Conservation (phyloP, 2,888 invertebrate species). For the Ormyrus rosae region DNA sequence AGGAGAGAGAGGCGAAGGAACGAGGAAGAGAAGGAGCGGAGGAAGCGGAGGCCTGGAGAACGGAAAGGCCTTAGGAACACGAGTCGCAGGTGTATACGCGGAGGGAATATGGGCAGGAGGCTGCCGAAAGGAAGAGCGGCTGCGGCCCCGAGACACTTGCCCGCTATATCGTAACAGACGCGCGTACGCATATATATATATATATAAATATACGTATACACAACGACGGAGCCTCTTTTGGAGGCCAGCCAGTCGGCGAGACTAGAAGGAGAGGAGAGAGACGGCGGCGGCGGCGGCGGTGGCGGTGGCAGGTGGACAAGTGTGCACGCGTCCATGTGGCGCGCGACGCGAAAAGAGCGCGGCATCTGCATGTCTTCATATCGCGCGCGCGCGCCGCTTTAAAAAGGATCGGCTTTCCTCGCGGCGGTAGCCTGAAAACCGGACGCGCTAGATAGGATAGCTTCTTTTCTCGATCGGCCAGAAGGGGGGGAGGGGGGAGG, state of each 20-base stretch:
- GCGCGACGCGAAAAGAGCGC: too few relatives aligned
- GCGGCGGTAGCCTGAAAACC: background rate
- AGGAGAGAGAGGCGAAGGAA: too few relatives aligned
- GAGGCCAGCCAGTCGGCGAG: constrained; percentile 44
- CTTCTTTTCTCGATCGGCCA: constrained; percentile 6
- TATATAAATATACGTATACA: too few relatives aligned
- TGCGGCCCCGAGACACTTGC: background rate
- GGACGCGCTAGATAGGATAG: background rate
- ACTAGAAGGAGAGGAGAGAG: constrained; percentile 10
- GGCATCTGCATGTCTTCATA: constrained; percentile 28
- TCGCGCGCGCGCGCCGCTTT: background rate
- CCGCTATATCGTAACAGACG: background rate
- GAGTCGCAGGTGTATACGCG: too few relatives aligned
- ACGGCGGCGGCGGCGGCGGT: background rate
- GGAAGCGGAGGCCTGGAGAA: too few relatives aligned
- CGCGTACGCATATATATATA: background rate
- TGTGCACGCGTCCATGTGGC: background rate
- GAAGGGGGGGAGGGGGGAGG: background rate
- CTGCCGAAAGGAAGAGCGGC: constrained; percentile 17
- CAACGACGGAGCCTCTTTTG: constrained; percentile 17
- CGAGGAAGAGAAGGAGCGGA: too few relatives aligned
- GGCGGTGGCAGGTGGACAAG: constrained; percentile 28
- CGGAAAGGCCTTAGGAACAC: too few relatives aligned
- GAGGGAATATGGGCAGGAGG: background rate
- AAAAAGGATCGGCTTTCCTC: constrained; percentile 21